These are phyloP conservation scores for Falco biarmicus DNA, from an alignment of 2,797 vertebrate species.

Conservation along the genomic window DNA sequence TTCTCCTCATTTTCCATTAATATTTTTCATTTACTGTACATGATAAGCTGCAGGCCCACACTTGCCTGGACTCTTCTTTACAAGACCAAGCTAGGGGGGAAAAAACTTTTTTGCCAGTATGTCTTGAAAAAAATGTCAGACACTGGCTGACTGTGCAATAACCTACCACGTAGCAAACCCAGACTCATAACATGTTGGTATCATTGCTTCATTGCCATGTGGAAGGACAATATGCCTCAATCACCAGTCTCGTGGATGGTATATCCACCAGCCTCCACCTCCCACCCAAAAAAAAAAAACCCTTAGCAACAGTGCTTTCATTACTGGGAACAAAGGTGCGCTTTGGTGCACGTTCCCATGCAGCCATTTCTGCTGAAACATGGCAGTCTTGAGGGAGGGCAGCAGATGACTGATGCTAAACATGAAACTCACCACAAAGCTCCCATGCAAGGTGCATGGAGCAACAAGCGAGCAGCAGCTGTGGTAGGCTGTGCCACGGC, in stretches of 20 bases:
- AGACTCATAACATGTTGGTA: neutral
- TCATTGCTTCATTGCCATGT: neutral
- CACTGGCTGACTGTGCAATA: neutral
- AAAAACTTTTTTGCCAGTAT: neutral
- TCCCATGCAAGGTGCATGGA: accelerated
- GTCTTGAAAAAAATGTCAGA: neutral
- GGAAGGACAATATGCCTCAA: neutral
- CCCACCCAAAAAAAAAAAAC: neutral
- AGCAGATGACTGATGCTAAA: accelerated
- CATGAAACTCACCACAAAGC: neutral
- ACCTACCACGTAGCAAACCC: neutral
- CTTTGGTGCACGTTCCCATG: accelerated
- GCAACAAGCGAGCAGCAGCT: accelerated
- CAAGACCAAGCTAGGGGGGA: neutral
- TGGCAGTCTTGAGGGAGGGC: neutral
- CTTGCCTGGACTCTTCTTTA: neutral
- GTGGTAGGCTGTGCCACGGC: accelerated
- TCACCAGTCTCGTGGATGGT: neutral
- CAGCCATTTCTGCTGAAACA: accelerated
- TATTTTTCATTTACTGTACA: neutral
- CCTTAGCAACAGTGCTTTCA: neutral
- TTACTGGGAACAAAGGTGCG: neutral
- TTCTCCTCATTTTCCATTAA: neutral
- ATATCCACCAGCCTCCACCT: neutral
- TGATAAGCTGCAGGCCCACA: neutral